Conservation (phyloP, 2,797 vertebrate species). For the Spatula clypeata region DNA sequence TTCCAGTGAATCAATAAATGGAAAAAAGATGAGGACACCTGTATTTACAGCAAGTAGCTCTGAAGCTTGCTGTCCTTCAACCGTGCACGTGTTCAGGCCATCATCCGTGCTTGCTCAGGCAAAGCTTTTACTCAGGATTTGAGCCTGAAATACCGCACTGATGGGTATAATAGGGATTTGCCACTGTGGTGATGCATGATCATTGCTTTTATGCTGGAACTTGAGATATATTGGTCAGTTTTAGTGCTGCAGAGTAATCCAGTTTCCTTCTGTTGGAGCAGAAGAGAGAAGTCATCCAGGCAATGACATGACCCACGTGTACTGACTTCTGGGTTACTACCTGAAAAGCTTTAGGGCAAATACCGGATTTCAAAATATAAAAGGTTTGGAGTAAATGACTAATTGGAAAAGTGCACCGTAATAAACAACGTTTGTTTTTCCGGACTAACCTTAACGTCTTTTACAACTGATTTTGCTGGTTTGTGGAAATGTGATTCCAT, state of each 20-base stretch:
- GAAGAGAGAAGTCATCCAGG: background rate
- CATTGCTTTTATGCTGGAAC: fast-evolving
- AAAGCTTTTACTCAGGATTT: background rate
- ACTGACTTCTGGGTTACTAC: background rate
- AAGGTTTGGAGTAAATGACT: background rate
- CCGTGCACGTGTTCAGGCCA: fast-evolving
- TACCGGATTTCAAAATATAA: background rate
- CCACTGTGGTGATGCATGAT: fast-evolving
- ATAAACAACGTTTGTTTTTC: background rate
- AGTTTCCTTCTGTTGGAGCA: background rate
- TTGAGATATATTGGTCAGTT: fast-evolving
- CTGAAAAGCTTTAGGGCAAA: background rate
- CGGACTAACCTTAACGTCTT: background rate
- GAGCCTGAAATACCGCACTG: background rate
- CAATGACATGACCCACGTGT: background rate
- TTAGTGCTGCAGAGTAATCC: background rate
- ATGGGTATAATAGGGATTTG: background rate
- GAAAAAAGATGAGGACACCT: background rate
- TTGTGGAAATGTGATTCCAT: background rate
- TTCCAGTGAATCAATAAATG: background rate
- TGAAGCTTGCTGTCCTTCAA: background rate
- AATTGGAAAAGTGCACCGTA: background rate
- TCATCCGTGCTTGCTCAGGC: fast-evolving
- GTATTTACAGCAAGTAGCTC: background rate
- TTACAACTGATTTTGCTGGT: background rate